Base-by-base conservation (phyloP, 2,888 invertebrate species). In the Cataglyphis albicans region DNA sequence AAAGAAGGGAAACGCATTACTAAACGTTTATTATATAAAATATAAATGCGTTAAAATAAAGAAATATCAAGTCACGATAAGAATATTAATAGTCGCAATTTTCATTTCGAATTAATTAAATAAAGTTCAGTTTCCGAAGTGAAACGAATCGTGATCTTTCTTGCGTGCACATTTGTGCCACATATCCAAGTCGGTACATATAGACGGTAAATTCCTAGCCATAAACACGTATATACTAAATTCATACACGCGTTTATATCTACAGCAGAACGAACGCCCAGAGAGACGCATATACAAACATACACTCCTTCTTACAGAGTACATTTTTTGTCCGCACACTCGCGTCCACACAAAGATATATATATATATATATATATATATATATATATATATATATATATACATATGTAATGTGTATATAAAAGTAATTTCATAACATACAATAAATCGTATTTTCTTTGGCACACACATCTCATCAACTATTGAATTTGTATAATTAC, bases 391-490 rank as follows among this genome's bases (percentile, higher is more conserved):
- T 73, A 81, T 25, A 25, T 25, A n/a, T 29, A 29, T 74, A 15
- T 87, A 74, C 72, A 59, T 86, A 78, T 86, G 83, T 84, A 65
- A 70, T 86, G 86, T 85, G 89, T 87, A 89, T 90, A 92, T 89
- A 91, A 91, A 92, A 90, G 84, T 91, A 91, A 89, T 88, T 86
- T 41, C 86, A 61, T 90, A 89, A 91, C 90, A 82, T 89, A 91
- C 87, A 90, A 90, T 91, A 91, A 89, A 90, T 89, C 87, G 88
- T 91, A 89, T 89, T 85, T 89, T 86, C 52, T 91, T 91, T 93
- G 93, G 93, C 93, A 93, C 93, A 92, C 93, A 93, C 92, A 92
- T 92, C 88, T 92, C 88, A 84, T 88, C 87, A 86, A 86, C 86
- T 88, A 86, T 87, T 86, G 83, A 78, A 89, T 88, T 41, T 83